Evolutionary conservation across 2,797 vertebrate genomes (phyloP).

Genomic region (Nyctalus aviator): DNA sequence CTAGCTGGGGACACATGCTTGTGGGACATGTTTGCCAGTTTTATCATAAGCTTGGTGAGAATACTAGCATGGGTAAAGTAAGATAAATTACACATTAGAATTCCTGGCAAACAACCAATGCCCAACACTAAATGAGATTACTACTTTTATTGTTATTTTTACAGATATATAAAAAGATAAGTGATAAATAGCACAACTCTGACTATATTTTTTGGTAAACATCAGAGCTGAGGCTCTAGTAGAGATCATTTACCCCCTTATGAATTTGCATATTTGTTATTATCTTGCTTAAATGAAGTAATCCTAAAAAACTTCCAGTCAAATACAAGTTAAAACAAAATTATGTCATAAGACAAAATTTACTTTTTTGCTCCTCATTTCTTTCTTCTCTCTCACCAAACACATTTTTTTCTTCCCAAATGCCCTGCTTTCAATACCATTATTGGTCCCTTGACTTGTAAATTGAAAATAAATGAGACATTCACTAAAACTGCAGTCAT

Average conservation of each 20-base stretch:
- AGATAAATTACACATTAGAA: not conserved
- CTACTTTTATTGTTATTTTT: not conserved
- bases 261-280: not conserved
- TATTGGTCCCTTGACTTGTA: not conserved
- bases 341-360: not conserved
- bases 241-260: not conserved
- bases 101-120: not conserved
- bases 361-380: not conserved
- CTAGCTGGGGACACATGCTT: not conserved
- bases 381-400: not conserved
- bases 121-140: not conserved
- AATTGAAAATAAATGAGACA: conserved; percentile 16
- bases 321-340: not conserved
- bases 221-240: not conserved
- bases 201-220: not conserved
- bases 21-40: not conserved
- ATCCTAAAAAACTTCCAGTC: not conserved
- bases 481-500: not conserved
- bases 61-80: not conserved
- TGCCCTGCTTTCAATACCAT: not conserved
- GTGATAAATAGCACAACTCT: not conserved
- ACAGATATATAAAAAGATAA: not conserved
- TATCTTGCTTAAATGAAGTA: not conserved
- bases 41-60: not conserved
- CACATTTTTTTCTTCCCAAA: not conserved